Base-by-base conservation (phyloP, 2,888 invertebrate species). In the Dynastes maya region DNA sequence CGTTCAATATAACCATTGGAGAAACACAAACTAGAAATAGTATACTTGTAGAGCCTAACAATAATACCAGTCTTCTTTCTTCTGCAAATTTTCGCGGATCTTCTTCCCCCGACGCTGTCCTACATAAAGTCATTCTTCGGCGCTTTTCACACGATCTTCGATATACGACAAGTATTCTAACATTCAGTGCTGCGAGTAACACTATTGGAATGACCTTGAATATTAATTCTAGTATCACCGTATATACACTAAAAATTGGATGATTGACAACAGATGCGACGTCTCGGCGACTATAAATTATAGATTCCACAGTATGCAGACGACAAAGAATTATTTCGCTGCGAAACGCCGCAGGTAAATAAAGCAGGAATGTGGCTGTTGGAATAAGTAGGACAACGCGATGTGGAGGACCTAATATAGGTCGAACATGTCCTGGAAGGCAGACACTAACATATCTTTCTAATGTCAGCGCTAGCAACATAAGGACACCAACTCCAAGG, bases 371-470 rank as follows among this genome's bases (percentile, higher is more conserved):
- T 3, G 94, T 94, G 51, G 91, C 88, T 78, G 94, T 84, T 13
- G 93, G 92, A 80, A 93, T 93, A 77, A 93, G 89, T 67, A 90
- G 90, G 65, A 94, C 93, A 4, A 93, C 92, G 32, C 92, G 90
- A 83, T 92, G 91, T 16, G 93, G 92, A 3, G 92, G 91, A 53
- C 94, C 93, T 86, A 93, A 81, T 65, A 93, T 90, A 3, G 94
- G 93, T 65, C 93, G 89, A 16, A 92, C 91, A 82, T 92, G 91
- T 3, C 94, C 92, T 2, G 94, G 94, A 88, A 93, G 93, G 84
- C 94, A 94, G 5, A 95, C 94, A 80, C 94, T 94, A 49, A 94
- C 92, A 88, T 94, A 95, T 61, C 95, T 90, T 86, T 95, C 95
- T 79, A 94, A 90, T 22, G 95, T 95, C 83, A 95, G 89, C 9